Evolutionary conservation across 2,113 vertebrate species (phyloP).

Genomic region (Ibidorhyncha struthersii): DNA sequence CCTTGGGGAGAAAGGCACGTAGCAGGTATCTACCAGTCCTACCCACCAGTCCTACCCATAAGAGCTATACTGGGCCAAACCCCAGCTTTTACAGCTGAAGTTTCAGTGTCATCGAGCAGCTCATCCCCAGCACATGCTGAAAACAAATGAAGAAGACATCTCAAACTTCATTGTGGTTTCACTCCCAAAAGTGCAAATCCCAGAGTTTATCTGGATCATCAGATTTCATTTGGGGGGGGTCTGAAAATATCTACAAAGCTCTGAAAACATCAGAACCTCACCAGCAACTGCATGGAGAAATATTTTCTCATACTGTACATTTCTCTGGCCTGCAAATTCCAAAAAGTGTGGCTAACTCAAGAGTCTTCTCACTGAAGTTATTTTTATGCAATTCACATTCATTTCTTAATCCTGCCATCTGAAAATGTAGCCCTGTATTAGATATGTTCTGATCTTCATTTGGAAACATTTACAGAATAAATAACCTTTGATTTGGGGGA

Average conservation of each 20-base stretch:
- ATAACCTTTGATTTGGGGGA: neutral
- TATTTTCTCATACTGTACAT: neutral
- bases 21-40: neutral
- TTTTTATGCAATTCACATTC: conserved; percentile 22
- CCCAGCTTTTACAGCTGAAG: neutral
- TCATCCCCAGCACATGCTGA: neutral
- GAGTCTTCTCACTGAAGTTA: neutral
- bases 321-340: conserved; percentile 16
- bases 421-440: conserved; percentile 51
- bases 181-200: neutral
- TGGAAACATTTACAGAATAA: conserved; percentile 3
- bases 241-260: conserved; percentile 6
- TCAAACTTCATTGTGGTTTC: neutral
- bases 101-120: neutral
- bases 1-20: neutral
- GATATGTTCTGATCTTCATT: conserved; percentile 21
- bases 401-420: neutral
- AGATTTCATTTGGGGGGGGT: neutral
- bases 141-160: neutral
- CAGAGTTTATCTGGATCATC: neutral
- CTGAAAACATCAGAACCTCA: neutral
- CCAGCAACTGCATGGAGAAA: conserved; percentile 6
- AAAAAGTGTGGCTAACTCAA: neutral
- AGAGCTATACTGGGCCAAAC: neutral
- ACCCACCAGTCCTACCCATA: neutral